These are phyloP conservation scores for Parascotia fuliginaria DNA, from an alignment of 2,888 invertebrate genomes.

Conservation along the genomic window DNA sequence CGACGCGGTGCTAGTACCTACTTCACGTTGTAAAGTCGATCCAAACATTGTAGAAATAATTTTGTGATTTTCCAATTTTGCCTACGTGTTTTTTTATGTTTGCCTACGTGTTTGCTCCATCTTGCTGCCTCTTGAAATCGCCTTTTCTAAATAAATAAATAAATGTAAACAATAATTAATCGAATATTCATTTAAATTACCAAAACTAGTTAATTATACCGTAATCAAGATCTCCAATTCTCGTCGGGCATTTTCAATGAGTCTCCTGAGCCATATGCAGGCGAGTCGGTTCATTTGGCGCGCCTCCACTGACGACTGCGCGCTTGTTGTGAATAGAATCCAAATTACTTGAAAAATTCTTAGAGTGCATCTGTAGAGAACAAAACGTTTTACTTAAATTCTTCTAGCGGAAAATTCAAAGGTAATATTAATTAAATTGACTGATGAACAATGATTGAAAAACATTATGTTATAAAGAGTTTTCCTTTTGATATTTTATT, in stretches of 20 bases:
- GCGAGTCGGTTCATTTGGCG: conserved; percentile 71
- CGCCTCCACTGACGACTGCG: conserved; percentile 61
- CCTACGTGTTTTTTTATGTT: no score
- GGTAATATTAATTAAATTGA: conserved; percentile 49
- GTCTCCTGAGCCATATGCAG: conserved; percentile 44
- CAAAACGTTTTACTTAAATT: conserved; percentile 55
- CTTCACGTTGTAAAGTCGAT: no score
- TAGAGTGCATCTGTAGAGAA: conserved; percentile 56
- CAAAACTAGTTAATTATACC: not conserved
- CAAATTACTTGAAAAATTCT: conserved; percentile 78
- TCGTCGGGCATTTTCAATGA: conserved; percentile 24
- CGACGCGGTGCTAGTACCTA: no score
- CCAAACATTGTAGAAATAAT: no score
- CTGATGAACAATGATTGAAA: conserved; percentile 15
- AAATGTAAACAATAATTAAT: no score
- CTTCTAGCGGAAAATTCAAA: conserved; percentile 51
- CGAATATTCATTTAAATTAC: no score
- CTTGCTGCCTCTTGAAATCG: no score
- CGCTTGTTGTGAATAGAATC: conserved; percentile 78
- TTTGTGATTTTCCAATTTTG: no score
- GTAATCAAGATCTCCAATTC: not conserved
- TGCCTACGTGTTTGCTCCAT: no score
- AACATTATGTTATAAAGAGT: not conserved
- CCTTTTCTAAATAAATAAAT: no score
- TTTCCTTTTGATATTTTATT: no score